Conservation (phyloP, 2,888 invertebrate species). For the Hypercompe scribonia region DNA sequence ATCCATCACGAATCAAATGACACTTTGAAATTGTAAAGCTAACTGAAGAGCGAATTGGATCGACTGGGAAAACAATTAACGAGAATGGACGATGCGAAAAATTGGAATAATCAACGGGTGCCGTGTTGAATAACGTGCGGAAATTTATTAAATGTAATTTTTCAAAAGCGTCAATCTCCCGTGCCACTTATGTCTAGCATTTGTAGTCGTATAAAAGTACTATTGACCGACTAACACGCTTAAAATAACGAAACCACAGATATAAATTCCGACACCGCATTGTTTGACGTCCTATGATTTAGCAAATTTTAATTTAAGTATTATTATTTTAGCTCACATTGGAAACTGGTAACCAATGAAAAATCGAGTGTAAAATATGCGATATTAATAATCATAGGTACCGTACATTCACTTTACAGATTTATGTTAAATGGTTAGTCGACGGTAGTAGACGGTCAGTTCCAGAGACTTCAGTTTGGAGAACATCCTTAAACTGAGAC, state of each 20-base stretch:
- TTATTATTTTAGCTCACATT: slow-evolving; percentile 14
- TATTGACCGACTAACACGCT: slow-evolving; percentile 56
- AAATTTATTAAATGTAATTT: slow-evolving; percentile 76
- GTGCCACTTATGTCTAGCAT: slow-evolving; percentile 50
- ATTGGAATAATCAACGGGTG: slow-evolving; percentile 78
- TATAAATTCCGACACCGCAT: slow-evolving; percentile 28
- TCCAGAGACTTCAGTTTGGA: no score
- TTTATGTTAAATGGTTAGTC: no score
- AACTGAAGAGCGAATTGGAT: slow-evolving; percentile 81
- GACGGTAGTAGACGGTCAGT: no score
- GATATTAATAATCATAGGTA: not conserved
- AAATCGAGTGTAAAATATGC: not conserved
- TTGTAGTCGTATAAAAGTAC: slow-evolving; percentile 37
- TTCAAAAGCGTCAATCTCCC: slow-evolving; percentile 58
- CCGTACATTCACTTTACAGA: not conserved
- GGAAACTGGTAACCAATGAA: not conserved
- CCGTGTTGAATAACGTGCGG: slow-evolving; percentile 65
- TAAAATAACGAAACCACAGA: slow-evolving; percentile 43
- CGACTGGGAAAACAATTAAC: slow-evolving; percentile 82
- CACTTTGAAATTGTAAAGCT: slow-evolving; percentile 84
- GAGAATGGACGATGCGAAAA: slow-evolving; percentile 73
- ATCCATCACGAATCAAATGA: slow-evolving; percentile 85
- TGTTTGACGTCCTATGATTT: slow-evolving; percentile 33
- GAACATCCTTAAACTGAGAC: not conserved
- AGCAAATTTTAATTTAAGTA: slow-evolving; percentile 28